These are phyloP conservation scores for Hoplostethus atlanticus DNA, from an alignment of 2,797 vertebrate species.

Conservation along the genomic window DNA sequence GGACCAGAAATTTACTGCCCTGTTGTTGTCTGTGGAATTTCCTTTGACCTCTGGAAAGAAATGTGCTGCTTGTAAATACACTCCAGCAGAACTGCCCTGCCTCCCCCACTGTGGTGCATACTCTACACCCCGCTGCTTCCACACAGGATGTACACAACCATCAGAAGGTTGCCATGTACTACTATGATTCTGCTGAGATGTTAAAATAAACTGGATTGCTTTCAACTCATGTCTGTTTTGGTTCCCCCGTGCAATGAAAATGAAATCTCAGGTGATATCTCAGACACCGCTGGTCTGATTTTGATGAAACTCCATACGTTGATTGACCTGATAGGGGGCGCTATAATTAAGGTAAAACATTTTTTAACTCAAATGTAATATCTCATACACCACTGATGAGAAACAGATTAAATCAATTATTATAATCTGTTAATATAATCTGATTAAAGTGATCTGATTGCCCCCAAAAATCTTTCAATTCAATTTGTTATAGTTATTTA, in stretches of 20 bases:
- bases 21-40: constrained; percentile 51
- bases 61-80: constrained; percentile 6
- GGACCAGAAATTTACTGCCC: constrained; percentile 35
- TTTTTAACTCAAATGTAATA: constrained; percentile 9
- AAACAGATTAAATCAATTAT: no score
- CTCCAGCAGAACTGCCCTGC: not conserved
- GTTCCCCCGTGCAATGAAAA: no score
- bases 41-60: constrained; percentile 24
- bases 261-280: constrained; percentile 26
- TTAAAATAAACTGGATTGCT: not conserved
- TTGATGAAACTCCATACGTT: no score
- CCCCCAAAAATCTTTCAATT: no score
- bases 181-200: not conserved
- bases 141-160: no score
- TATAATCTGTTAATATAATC: no score
- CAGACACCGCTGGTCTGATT: constrained; percentile 14
- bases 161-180: not conserved
- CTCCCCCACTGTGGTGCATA: not conserved
- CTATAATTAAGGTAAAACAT: constrained; percentile 58
- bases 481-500: no score
- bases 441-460: no score
- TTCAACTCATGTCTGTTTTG: not conserved
- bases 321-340: not conserved
- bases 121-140: not conserved
- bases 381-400: not conserved